These are phyloP conservation scores for Thereva unica DNA, from an alignment of 2,888 invertebrate genomes.

Conservation along the genomic window DNA sequence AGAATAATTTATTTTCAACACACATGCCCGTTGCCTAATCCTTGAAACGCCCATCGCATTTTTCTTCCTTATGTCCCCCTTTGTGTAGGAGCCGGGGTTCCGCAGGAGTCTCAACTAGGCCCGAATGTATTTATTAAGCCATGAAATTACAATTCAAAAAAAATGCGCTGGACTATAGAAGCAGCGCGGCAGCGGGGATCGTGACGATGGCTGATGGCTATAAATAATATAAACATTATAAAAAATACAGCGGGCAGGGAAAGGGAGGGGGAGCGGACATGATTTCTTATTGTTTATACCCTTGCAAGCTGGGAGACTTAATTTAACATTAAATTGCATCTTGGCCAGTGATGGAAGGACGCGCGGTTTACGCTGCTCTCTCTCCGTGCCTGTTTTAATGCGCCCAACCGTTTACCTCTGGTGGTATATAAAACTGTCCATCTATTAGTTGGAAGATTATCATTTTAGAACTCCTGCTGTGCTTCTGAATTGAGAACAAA, in stretches of 20 bases:
- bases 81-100: constrained; percentile 7
- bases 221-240: constrained; percentile 31
- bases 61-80: constrained; percentile 12
- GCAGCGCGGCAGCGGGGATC: constrained; percentile 28
- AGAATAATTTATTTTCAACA: constrained; percentile 34
- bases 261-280: not conserved
- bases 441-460: constrained; percentile 53
- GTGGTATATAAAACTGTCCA: constrained; percentile 45
- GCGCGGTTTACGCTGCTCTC: not conserved
- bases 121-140: constrained; percentile 31
- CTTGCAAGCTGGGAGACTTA: constrained; percentile 30
- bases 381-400: not conserved
- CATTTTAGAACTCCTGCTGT: constrained; percentile 67
- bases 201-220: constrained; percentile 33
- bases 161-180: constrained; percentile 20
- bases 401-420: constrained; percentile 21
- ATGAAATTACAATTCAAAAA: constrained; percentile 12
- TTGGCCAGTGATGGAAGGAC: constrained; percentile 17
- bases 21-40: constrained; percentile 33
- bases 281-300: constrained; percentile 33
- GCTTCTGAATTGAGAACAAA: constrained; percentile 75
- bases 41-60: constrained; percentile 10
- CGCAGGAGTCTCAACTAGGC: constrained; percentile 22
- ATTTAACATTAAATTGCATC: constrained; percentile 34
- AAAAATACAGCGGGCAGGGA: constrained; percentile 16